These are phyloP conservation scores for Thomomys bottae DNA, from an alignment of 2,113 vertebrate genomes.

Conservation along the genomic window DNA sequence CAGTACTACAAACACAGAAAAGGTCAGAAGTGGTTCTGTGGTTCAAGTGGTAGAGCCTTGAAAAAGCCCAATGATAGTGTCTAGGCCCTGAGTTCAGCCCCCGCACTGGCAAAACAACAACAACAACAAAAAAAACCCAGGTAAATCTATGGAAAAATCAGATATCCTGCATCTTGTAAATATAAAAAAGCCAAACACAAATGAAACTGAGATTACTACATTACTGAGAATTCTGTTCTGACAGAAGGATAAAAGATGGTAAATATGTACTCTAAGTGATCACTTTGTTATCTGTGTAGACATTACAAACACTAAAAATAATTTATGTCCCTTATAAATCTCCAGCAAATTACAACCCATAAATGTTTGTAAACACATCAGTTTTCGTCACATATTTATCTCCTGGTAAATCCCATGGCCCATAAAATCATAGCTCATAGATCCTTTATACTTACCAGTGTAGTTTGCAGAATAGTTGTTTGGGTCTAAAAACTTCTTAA, in stretches of 20 bases:
- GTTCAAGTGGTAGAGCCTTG: too few relatives aligned
- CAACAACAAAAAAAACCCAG: too few relatives aligned
- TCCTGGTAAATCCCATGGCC: background rate
- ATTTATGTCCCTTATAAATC: background rate
- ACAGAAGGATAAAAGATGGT: constrained; percentile 18
- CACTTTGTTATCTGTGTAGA: constrained; percentile 32
- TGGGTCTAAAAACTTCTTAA: constrained; percentile 97
- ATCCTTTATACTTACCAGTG: constrained; percentile 86
- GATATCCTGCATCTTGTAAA: background rate
- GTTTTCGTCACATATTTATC: background rate
- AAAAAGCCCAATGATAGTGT: too few relatives aligned
- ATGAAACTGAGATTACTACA: background rate
- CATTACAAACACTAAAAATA: constrained; percentile 12
- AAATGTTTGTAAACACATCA: background rate
- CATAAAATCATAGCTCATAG: background rate
- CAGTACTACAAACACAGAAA: too few relatives aligned
- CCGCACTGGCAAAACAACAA: too few relatives aligned
- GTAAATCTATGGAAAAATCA: background rate
- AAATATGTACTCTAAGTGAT: background rate
- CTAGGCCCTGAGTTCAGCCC: too few relatives aligned
- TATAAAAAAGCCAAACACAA: constrained; percentile 22
- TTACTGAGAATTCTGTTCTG: background rate
- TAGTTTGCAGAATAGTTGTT: constrained; percentile 97
- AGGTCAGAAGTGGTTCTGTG: too few relatives aligned
- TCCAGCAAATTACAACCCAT: background rate